Evolutionary conservation across 2,797 vertebrate genomes (phyloP).

Genomic region (Spizella passerina): DNA sequence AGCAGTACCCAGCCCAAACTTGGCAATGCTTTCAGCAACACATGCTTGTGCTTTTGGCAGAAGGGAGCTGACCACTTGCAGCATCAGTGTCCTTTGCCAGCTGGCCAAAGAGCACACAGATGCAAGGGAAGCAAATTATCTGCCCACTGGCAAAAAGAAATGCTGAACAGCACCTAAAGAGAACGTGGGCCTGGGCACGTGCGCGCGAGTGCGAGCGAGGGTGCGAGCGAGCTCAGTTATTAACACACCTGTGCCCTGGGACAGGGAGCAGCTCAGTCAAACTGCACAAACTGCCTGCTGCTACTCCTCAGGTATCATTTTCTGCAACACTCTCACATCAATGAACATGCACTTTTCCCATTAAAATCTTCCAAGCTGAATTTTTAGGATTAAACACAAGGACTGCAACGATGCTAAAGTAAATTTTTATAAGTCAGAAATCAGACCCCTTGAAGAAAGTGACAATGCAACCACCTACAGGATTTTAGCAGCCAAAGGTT

Average conservation of each 20-base stretch:
- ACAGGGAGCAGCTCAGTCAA: background rate
- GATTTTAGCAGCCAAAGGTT: slow-evolving; percentile 55
- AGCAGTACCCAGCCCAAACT: background rate
- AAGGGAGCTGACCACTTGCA: slow-evolving; percentile 20
- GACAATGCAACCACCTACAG: background rate
- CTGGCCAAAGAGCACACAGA: slow-evolving; percentile 55
- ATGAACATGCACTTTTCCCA: background rate
- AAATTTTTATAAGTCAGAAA: background rate
- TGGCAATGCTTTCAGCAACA: slow-evolving; percentile 25
- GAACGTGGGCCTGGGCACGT: background rate
- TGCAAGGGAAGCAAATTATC: slow-evolving; percentile 59
- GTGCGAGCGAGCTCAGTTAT: background rate
- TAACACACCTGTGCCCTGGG: background rate
- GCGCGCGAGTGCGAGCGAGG: accelerated
- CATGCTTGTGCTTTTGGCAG: slow-evolving; percentile 63
- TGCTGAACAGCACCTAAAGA: slow-evolving; percentile 36
- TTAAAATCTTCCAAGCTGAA: background rate
- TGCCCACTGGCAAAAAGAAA: slow-evolving; percentile 40
- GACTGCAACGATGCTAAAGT: background rate
- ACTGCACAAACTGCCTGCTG: background rate
- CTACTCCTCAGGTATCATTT: background rate
- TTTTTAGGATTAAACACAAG: background rate
- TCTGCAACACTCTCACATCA: background rate
- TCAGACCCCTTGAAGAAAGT: background rate
- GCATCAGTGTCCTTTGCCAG: slow-evolving; percentile 61